These are phyloP conservation scores for Andrena camellia DNA, from an alignment of 2,888 invertebrate genomes.

Conservation along the genomic window DNA sequence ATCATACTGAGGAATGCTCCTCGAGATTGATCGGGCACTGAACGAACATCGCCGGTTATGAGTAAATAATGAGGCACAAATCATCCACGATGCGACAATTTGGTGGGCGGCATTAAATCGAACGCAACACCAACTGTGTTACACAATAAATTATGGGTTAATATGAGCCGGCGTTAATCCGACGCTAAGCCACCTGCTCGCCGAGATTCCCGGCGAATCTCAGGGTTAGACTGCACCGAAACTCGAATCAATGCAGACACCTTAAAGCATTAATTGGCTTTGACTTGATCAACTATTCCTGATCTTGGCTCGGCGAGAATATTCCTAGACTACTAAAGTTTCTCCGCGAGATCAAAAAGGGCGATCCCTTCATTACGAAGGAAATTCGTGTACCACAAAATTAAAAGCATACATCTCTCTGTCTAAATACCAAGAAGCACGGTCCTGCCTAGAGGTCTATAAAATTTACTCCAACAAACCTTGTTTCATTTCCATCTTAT, in stretches of 20 bases:
- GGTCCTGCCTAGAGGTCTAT: neutral
- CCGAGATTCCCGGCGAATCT: constrained; percentile 35
- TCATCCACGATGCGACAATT: constrained; percentile 17
- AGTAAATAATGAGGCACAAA: constrained; percentile 13
- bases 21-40: neutral
- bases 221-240: constrained; percentile 38
- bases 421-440: neutral
- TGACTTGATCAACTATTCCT: constrained; percentile 33
- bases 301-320: constrained; percentile 28
- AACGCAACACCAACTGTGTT: constrained; percentile 41
- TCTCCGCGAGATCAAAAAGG: no score
- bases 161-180: constrained; percentile 62
- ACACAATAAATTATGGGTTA: constrained; percentile 63
- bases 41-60: neutral
- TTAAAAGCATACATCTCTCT: neutral
- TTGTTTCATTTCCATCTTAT: neutral
- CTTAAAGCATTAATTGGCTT: constrained; percentile 53
- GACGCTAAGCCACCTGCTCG: constrained; percentile 59
- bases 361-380: neutral
- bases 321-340: neutral
- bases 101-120: constrained; percentile 48
- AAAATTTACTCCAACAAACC: neutral
- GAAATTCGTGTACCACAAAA: neutral
- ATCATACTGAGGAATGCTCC: neutral
- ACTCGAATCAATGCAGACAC: constrained; percentile 29